Conservation (phyloP, 2,797 vertebrate genomes). For the Coracias cyanogaster region DNA sequence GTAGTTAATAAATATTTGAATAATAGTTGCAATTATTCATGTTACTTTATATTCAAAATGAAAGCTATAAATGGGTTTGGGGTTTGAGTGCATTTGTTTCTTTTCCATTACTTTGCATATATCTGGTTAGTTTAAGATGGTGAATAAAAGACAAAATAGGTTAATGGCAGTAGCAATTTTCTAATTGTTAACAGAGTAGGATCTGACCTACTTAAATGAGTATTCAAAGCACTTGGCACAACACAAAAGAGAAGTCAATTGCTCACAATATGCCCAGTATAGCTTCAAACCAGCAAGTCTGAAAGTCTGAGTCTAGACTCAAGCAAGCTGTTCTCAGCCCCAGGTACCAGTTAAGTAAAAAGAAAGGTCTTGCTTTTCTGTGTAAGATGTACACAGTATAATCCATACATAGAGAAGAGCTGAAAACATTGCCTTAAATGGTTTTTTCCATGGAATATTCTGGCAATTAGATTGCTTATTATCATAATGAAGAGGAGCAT, state of each 20-base stretch:
- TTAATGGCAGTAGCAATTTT: not conserved
- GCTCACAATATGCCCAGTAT: not conserved
- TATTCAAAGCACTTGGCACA: not conserved
- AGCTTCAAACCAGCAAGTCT: not conserved
- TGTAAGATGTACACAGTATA: not conserved
- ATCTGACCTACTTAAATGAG: not conserved
- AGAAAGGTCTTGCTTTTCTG: not conserved
- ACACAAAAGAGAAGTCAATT: not conserved
- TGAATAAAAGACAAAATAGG: not conserved
- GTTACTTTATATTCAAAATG: not conserved
- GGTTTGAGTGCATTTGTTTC: not conserved
- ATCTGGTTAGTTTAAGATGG: not conserved
- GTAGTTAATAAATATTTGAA: not conserved
- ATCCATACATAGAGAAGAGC: not conserved
- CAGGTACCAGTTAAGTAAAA: not conserved
- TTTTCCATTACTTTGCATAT: not conserved
- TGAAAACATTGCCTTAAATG: not conserved
- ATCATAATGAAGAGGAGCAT: not conserved
- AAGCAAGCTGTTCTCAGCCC: not conserved
- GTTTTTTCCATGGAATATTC: not conserved
- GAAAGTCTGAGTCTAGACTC: not conserved
- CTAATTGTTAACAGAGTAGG: not conserved
- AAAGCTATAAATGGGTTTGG: not conserved
- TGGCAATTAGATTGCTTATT: not conserved
- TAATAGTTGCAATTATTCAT: not conserved